Base-by-base conservation (phyloP, 2,797 vertebrate genomes). In the Myiotriccus ornatus region DNA sequence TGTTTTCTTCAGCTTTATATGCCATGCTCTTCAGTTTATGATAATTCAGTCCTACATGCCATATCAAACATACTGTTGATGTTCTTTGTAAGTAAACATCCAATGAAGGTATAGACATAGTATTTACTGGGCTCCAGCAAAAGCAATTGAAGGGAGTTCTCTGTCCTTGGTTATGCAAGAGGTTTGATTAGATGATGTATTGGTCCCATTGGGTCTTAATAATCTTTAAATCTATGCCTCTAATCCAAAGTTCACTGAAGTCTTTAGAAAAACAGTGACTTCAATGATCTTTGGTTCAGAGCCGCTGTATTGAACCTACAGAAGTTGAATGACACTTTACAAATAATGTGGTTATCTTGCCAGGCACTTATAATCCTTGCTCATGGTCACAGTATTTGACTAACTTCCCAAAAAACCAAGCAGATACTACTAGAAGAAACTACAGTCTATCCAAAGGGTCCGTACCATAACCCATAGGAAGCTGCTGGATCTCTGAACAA, bases 181-280 rank as follows among this genome's bases (percentile, higher is more conserved):
- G 84, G 20, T 53, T 78, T 94, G 83, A 88, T 81, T 82, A 82
- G 44, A 82, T 76, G 41, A 84, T 57, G 46, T 60, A 91, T 79
- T 65, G 62, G n/a, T 79, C 63, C 67, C 74, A 82, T 13, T 56
- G 67, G 37, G 68, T 92, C 4, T 94, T 85, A 89, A 76, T 74
- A 92, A 85, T 87, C 78, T 92, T 90, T 93, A 90, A 73, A 84
- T 70, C 64, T 77, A 70, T 46, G 34, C 39, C 77, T 86, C 27
- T 82, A 91, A 81, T 57, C n/a, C 56, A 82, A 90, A 86, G 1
- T 77, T 69, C 41, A 70, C 35, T 68, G 67, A 90, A 91, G 50
- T 71, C 71, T 83, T 93, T 34, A 78, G 57, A 91, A 86, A 93
- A 96, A 71, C 37, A 86, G 43, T 41, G 25, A 80, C 82, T 96